Evolutionary conservation across 2,888 invertebrate species (phyloP).

Genomic region (Cybosia mesomella): DNA sequence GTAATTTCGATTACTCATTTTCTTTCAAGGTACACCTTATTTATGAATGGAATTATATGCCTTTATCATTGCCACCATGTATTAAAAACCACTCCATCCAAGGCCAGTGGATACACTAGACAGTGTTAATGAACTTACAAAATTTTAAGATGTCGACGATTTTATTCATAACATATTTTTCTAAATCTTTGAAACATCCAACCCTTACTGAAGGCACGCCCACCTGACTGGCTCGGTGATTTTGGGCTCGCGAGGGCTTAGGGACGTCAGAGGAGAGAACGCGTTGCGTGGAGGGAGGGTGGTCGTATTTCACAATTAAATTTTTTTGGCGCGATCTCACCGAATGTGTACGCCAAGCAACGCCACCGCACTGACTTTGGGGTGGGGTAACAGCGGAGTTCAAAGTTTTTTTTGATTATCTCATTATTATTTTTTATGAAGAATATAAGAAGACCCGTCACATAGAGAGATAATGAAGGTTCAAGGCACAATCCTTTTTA

Average conservation of each 20-base stretch:
- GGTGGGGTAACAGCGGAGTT: slow-evolving; percentile 58
- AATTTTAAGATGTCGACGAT: background rate
- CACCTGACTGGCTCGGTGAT: slow-evolving; percentile 53
- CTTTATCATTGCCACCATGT: too few relatives aligned
- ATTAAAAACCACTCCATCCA: too few relatives aligned
- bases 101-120: too few relatives aligned
- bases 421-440: too few relatives aligned
- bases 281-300: slow-evolving; percentile 50
- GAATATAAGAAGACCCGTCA: too few relatives aligned
- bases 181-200: slow-evolving; percentile 23
- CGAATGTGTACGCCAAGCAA: slow-evolving; percentile 77
- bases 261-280: slow-evolving; percentile 36
- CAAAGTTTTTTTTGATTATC: slow-evolving; percentile 55
- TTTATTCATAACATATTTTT: slow-evolving; percentile 1
- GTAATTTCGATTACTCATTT: too few relatives aligned
- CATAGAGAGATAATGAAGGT: too few relatives aligned
- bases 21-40: too few relatives aligned
- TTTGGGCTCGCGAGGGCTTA: slow-evolving; percentile 37
- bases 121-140: too few relatives aligned
- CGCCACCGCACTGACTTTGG: slow-evolving; percentile 67
- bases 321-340: slow-evolving; percentile 82
- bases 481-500: too few relatives aligned
- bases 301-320: slow-evolving; percentile 84
- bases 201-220: slow-evolving; percentile 35
- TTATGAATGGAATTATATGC: too few relatives aligned